These are phyloP conservation scores for Anolis carolinensis DNA, from an alignment of 2,113 vertebrate species.

Conservation along the genomic window DNA sequence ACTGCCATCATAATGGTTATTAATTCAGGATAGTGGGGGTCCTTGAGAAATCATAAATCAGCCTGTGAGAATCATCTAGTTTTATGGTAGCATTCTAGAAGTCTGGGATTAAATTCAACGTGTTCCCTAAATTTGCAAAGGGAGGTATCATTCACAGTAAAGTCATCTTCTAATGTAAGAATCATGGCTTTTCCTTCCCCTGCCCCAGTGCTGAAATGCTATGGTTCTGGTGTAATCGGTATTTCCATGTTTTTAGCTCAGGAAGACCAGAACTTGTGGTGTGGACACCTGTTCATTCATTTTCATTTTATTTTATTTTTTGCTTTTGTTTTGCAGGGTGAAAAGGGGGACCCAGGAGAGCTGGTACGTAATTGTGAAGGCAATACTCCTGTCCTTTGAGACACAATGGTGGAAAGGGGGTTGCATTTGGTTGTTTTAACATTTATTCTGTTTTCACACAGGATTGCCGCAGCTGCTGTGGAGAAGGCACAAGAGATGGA, in stretches of 20 bases:
- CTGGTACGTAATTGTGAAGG: slow-evolving; percentile 49
- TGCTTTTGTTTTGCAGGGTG: slow-evolving; percentile 61
- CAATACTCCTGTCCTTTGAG: not conserved
- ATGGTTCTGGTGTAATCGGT: no score
- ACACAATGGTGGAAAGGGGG: not conserved
- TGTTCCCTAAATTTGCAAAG: no score
- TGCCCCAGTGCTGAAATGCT: no score
- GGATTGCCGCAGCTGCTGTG: not conserved
- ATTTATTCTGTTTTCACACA: not conserved
- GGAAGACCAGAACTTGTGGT: not conserved
- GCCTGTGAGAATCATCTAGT: no score
- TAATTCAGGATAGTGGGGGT: no score
- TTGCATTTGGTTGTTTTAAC: not conserved
- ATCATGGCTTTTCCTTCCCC: no score
- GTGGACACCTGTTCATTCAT: not conserved
- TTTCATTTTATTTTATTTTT: not conserved
- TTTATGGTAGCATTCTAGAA: no score
- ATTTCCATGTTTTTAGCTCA: no score
- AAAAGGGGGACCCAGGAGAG: slow-evolving; percentile 68
- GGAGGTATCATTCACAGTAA: not conserved
- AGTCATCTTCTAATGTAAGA: not conserved
- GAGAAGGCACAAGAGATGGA: not conserved
- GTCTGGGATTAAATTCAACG: no score
- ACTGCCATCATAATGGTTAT: no score
- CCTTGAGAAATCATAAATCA: no score